Evolutionary conservation across 2,888 invertebrate genomes (phyloP), one percentile per base, ranked within the genome.

Genomic region (Oscheius sp.): DNA sequence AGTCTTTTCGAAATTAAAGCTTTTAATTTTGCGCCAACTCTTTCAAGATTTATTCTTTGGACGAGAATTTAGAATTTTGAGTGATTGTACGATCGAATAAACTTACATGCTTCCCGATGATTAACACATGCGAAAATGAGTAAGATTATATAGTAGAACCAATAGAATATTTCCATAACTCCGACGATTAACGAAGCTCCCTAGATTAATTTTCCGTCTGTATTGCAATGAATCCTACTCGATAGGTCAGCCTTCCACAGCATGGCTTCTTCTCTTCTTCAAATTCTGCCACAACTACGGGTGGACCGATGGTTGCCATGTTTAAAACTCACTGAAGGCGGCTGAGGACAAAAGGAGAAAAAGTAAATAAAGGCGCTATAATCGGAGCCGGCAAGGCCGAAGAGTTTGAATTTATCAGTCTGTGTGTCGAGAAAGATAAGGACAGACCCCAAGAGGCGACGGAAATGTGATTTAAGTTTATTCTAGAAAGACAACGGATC

Each of bases 91-190:
- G 27, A 31, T 2, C 2, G 1, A 15, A 34, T 23, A 20, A 46
- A 69, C 75, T 66, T 20, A 74, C 76, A 76, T 52, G 76, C 76
- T 50, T 69, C 69, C 57, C 71, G 71, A 29, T 76, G 76, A 48
- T 76, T 72, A 17, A 76, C 48, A 37, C 73, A 65, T 15, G 76
- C 74, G 17, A 76, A 76, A n/a, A 74, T 64, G 1, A 76, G 67
- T 0, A 76, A 42, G 5, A 76, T 57, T 3, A 67, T 67, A 46
- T 76, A 76, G 50, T 76, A 76, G 15, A 71, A 69, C 76, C 76
- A 76, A 46, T 76, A 76, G 29, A 65, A 67, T 12, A 76, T 69
- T 68, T 76, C 76, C 46, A 76, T 52, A 10, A 68, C 64, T 10
- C 68, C 76, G 29, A 76, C 72, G 3, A 76, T 25, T 12, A 76